Evolutionary conservation across 2,113 vertebrate genomes (phyloP), one percentile per base, ranked within the genome.

Genomic region (Lates calcarifer): DNA sequence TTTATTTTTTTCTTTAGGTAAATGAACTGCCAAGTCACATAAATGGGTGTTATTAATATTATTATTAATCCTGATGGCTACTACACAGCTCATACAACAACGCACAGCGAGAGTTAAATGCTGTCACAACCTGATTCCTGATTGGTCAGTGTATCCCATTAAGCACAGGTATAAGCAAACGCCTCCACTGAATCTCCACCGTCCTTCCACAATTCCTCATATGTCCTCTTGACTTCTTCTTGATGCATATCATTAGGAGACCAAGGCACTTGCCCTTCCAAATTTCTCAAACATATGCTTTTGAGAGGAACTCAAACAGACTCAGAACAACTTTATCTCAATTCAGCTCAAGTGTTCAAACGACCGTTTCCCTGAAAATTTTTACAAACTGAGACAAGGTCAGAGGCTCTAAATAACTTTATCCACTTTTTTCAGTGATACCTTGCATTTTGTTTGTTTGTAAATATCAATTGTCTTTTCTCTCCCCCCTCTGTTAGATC

Each of bases 1-100:
- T 9, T 49, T 29, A 9, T 70, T 70, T 77, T 9, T 49, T 29
- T 56, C 43, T 73, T 26, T 51, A 83, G 88, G 81, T 94, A 92
- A 93, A 95, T 93, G 94, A 96, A 94, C 93, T 95, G 92, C 94
- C 93, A 93, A 95, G 95, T 96, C 95, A 95, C 96, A 96, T 95
- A 95, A 96, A 96, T 82, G 94, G 93, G 94, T 93, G 86, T 93
- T 95, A 93, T 94, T 76, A 41, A 18, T 69, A 61, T 73, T 55
- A 45, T 71, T 29, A 70, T 33, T 80, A 56, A 83, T 86, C 74
- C 37, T 82, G 86, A 86, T 89, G 77, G 75, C 83, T 83, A 87
- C 85, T 74, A 82, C 83, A 93, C 75, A 90, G 87, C 88, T 89
- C 77, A 79, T 68, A 90, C 76, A 77, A 83, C 77, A 83, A 90